Conservation (phyloP, 2,888 invertebrate species). For the Tetramorium bicarinatum region DNA sequence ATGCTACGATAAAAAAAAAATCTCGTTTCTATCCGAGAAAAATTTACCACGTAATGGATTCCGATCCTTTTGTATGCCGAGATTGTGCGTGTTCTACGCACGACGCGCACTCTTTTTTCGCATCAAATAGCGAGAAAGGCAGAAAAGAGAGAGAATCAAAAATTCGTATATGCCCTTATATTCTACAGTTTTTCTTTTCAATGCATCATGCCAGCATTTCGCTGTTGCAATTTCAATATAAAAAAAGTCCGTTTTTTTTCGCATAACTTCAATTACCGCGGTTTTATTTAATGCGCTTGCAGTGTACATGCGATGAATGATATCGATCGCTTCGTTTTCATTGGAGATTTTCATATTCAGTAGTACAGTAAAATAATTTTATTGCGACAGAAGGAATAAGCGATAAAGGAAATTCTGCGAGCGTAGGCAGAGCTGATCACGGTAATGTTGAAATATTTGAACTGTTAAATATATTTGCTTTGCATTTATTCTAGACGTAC, state of each 20-base stretch:
- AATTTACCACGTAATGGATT: slow-evolving; percentile 68
- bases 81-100: slow-evolving; percentile 17
- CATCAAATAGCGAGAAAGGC: not conserved
- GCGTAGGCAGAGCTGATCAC: not conserved
- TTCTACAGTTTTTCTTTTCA: not conserved
- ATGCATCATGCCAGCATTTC: not conserved
- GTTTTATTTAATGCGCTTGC: not conserved
- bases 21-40: slow-evolving; percentile 33
- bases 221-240: not conserved
- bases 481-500: not conserved
- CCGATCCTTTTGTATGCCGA: slow-evolving; percentile 57
- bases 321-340: slow-evolving; percentile 31
- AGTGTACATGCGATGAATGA: not conserved
- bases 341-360: not conserved
- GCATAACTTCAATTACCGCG: slow-evolving; percentile 17
- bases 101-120: not conserved
- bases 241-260: slow-evolving; percentile 27
- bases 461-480: not conserved
- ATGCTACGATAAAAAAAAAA: slow-evolving; percentile 44
- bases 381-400: not conserved
- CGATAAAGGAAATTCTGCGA: not conserved
- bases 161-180: slow-evolving; percentile 13
- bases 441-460: not conserved
- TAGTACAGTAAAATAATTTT: slow-evolving; percentile 1
- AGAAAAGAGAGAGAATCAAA: slow-evolving; percentile 19